Base-by-base conservation (phyloP, 2,113 vertebrate genomes). In the Otis tarda region DNA sequence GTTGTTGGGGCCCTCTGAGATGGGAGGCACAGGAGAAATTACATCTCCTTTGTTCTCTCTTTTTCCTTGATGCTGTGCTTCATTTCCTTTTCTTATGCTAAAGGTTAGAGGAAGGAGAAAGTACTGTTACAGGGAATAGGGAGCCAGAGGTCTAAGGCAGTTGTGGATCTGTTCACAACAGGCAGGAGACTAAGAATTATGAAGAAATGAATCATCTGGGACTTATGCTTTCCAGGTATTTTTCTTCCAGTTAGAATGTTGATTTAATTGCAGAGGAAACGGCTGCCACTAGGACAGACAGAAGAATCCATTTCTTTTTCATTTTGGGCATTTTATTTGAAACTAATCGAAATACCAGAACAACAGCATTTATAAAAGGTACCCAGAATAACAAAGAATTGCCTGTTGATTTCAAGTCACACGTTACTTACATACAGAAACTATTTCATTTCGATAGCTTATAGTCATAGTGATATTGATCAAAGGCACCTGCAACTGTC, bases 401-500 rank as follows among this genome's bases (percentile, higher is more conserved):
- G 57, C 76, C 83, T 53, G 83, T 17, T 75, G 64, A 87, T 88
- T 95, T 94, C 74, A 75, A 89, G 81, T 94, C 89, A 96, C 83
- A 3, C 50, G 53, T 87, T 85, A 88, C 94, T 86, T 63, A 95
- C 81, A 65, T 59, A 96, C 77, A 95, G 87, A 84, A 92, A 95
- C 22, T 25, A 57, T 57, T 82, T 75, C 56, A 93, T 84, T 87
- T 94, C 39, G 15, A 81, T 83, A 96, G 83, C 91, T 96, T 92
- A 89, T 50, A 91, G 56, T 89, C 81, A 81, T 63, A 85, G 59
- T 90, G 68, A 93, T 69, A 91, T 10, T n/a, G 83, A 91, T 77
- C 61, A 84, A 96, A 96, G 89, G 96, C 96, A 97, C 95, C 94
- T 91, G 94, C 96, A 97, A 96, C 87, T 89, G 70, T 76, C 95